Evolutionary conservation across 1,140 invertebrate genomes (phyloP), one percentile per base, ranked within the genome.

Genomic region (Riptortus pedestris): DNA sequence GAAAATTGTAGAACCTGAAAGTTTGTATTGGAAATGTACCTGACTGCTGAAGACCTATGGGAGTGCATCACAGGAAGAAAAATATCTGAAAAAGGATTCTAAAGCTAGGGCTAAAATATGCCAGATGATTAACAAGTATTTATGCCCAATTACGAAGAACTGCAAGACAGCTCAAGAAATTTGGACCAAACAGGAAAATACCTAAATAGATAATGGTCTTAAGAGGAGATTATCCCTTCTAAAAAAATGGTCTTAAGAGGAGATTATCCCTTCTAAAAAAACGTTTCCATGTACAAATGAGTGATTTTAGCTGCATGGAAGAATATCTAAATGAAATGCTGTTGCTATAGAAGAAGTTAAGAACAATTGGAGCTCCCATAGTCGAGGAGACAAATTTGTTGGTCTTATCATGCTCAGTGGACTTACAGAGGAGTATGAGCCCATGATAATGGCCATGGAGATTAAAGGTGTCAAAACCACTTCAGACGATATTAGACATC

Each of bases 311-410:
- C 5, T 43, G 9, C 24, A 61, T 61, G 38, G 38, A 61, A 16
- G 18, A 45, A 5, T 61, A 61, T 20, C n/a, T 61, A 16, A 61
- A 47, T 45, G 43, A 61, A 26, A 27, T 61, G 2, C 18, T 47
- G 24, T 47, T 38, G 3, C 20, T 61, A 22, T 22, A 20, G 1
- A 20, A 61, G 20, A 61, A 61, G 18, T 26, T 45, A 16, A 38
- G 47, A 33, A 18, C 43, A n/a, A 61, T 61, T 26, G 58, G 38
- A 20, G 26, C 24, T 18, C 20, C 20, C 2, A n/a, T 59, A 57
- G 61, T 63, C 14, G 47, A 57, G 18, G 62, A n/a, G n/a, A n/a
- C n/a, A n/a, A 66, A 38, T 52, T 63, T 26, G 33, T 66, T 16
- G 60, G 62, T 29, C 12, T 57, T 12, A 59, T 62, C n/a, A 38